These are phyloP conservation scores for Nemurella pictetii DNA, from an alignment of 2,888 invertebrate species.

Conservation along the genomic window DNA sequence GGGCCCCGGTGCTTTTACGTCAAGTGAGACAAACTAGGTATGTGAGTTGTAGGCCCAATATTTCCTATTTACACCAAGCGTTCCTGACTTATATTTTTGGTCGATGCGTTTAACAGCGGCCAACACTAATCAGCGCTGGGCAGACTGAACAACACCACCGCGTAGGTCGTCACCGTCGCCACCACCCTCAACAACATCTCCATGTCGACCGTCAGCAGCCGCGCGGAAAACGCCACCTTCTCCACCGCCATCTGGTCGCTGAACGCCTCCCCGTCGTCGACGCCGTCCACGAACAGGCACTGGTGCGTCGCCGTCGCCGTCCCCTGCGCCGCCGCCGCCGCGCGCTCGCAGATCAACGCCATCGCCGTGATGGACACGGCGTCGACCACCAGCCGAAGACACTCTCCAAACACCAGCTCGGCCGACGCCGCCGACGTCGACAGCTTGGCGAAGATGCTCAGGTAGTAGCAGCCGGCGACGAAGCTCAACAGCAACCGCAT, in stretches of 20 bases:
- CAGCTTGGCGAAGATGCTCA: background rate
- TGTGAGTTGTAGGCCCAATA: no score
- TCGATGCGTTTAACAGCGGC: no score
- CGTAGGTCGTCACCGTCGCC: background rate
- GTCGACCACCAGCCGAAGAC: background rate
- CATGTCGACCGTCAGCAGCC: background rate
- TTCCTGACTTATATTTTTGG: no score
- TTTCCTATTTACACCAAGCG: no score
- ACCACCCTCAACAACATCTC: background rate
- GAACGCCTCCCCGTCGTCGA: background rate
- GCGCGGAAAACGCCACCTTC: background rate
- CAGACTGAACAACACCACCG: conserved; percentile 10
- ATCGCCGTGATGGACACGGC: background rate
- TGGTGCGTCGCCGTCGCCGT: background rate
- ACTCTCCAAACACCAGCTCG: background rate
- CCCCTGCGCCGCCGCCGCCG: background rate
- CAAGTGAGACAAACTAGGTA: no score
- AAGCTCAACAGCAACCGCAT: background rate
- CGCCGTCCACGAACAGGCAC: background rate
- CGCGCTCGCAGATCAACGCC: background rate
- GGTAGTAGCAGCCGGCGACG: background rate
- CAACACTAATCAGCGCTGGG: no score
- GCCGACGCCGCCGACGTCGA: background rate
- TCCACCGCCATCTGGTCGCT: background rate
- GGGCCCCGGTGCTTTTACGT: no score